Percentiles rank a stretch among this genome's conserved stretches.
phyloP scores from a whole-genome alignment of 2,113 vertebrate species.

The Clarias gariepinus region DNA sequence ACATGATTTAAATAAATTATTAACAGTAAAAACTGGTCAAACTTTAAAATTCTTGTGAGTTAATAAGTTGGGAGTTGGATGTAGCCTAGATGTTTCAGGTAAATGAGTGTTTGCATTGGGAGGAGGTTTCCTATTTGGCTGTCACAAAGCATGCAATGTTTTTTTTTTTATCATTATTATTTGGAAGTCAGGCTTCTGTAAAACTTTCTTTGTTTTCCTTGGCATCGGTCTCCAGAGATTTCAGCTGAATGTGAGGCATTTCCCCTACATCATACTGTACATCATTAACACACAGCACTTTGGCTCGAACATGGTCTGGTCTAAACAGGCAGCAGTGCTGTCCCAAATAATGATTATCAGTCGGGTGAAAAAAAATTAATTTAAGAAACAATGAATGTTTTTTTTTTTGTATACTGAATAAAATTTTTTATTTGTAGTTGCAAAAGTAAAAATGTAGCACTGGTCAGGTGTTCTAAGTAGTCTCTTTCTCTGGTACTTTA shows the following conservation, averaged over 20 bases:
- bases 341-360: neutral
- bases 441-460: neutral
- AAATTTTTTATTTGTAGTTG: neutral
- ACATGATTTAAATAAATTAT: slow-evolving; percentile 21
- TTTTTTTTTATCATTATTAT: neutral
- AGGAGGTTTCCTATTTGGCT: slow-evolving; percentile 38
- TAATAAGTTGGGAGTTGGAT: neutral
- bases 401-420: neutral
- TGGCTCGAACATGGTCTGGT: neutral
- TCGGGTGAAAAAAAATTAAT: neutral
- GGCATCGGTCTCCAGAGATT: slow-evolving; percentile 2
- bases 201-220: slow-evolving; percentile 12
- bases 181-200: neutral
- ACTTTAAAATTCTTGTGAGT: neutral
- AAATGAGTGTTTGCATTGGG: slow-evolving; percentile 46
- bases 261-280: neutral
- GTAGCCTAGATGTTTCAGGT: neutral
- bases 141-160: slow-evolving; percentile 24
- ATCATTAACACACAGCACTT: neutral
- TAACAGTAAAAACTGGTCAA: neutral
- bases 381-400: neutral
- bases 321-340: neutral
- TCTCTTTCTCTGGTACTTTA: neutral
- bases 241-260: slow-evolving; percentile 9
- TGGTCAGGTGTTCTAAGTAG: neutral